These are phyloP conservation scores for Abscondita cerata DNA, from an alignment of 2,888 invertebrate genomes.

Conservation along the genomic window DNA sequence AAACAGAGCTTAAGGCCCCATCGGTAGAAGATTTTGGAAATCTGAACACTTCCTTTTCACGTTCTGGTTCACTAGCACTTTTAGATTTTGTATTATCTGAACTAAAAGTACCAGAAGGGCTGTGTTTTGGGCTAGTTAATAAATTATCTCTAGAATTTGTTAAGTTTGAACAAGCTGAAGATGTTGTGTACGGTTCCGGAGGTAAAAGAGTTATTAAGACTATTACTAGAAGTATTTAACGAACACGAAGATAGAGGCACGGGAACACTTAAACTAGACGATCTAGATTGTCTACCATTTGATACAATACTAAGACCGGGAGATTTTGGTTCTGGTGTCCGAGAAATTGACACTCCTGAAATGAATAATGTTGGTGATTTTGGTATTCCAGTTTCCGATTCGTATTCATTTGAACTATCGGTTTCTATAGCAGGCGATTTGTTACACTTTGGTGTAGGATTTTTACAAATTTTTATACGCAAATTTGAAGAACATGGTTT, in stretches of 20 bases:
- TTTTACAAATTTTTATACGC: constrained; percentile 57
- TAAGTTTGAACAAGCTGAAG: constrained; percentile 55
- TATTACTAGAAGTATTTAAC: constrained; percentile 55
- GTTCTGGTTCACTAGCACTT: constrained; percentile 62
- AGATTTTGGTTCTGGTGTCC: constrained; percentile 61
- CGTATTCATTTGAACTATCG: constrained; percentile 63
- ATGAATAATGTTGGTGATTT: constrained; percentile 65
- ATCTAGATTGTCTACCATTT: constrained; percentile 59
- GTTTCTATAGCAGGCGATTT: constrained; percentile 56
- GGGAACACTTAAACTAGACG: constrained; percentile 62
- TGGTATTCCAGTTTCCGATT: constrained; percentile 65
- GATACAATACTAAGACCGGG: constrained; percentile 51
- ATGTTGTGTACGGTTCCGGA: constrained; percentile 56
- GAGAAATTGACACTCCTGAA: constrained; percentile 64
- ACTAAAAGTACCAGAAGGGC: constrained; percentile 41
- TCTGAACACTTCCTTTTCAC: constrained; percentile 62
- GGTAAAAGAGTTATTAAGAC: constrained; percentile 52
- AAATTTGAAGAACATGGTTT: constrained; percentile 52
- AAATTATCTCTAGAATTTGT: constrained; percentile 49
- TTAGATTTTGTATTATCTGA: constrained; percentile 57
- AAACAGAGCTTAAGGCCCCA: constrained; percentile 64
- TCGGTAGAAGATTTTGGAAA: constrained; percentile 66
- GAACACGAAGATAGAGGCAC: constrained; percentile 55
- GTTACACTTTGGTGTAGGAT: constrained; percentile 46
- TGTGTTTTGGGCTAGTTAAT: constrained; percentile 49